A percentile compares a stretch with the other conserved stretches of the same genome.
Evolutionary conservation across 1,140 invertebrate species (phyloP).

Genomic region (Bombus haemorrhoidalis): DNA sequence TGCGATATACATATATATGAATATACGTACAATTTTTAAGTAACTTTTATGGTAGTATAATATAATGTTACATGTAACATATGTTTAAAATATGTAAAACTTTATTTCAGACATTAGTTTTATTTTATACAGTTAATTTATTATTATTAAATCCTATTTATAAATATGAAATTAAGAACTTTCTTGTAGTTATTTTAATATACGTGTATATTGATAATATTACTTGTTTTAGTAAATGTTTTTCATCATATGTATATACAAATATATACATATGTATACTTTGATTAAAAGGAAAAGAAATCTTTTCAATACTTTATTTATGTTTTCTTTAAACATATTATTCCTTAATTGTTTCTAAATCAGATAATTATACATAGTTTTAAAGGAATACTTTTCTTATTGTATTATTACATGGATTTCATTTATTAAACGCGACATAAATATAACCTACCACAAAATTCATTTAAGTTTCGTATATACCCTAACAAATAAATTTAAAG

Average conservation of each 20-base stretch:
- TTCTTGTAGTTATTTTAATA: background rate
- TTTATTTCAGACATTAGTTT: background rate
- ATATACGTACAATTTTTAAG: background rate
- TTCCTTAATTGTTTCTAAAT: background rate
- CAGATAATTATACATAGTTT: background rate
- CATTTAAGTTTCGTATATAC: background rate
- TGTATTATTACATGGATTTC: background rate
- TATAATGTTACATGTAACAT: background rate
- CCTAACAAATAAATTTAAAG: background rate
- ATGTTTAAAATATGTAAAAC: background rate
- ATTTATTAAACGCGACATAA: slow-evolving; percentile 39
- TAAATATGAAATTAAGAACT: background rate
- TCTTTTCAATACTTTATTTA: background rate
- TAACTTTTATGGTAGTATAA: background rate
- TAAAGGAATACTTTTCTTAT: background rate
- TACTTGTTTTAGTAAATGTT: background rate
- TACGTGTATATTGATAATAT: background rate
- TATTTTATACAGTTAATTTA: background rate
- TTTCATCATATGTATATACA: background rate
- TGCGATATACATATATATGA: background rate
- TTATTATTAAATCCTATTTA: background rate
- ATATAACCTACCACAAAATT: slow-evolving; percentile 50
- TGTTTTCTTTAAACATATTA: background rate
- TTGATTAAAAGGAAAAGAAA: background rate
- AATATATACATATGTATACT: background rate